Percentiles rank a stretch among this genome's conserved stretches.
Evolutionary conservation across 2,797 vertebrate species (phyloP).

Genomic region (Gallinago nigripennis): DNA sequence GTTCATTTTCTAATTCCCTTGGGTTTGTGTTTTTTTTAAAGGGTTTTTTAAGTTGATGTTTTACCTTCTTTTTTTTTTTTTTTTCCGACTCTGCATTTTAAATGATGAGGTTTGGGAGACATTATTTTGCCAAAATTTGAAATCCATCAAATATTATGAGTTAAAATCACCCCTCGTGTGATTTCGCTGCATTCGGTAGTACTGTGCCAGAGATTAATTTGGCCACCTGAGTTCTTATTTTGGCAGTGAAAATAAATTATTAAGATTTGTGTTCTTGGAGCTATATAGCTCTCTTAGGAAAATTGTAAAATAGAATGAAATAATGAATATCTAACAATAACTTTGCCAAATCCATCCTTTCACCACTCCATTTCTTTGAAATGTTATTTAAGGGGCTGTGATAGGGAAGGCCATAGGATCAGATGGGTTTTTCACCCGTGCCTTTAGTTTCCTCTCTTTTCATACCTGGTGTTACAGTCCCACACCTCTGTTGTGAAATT

Average conservation of each 20-base stretch:
- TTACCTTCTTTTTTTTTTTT: not conserved
- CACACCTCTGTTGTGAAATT: not conserved
- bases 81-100: not conserved
- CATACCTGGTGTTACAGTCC: fast-evolving
- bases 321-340: not conserved
- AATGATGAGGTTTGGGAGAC: not conserved
- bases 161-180: not conserved
- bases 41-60: not conserved
- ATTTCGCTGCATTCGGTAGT: not conserved
- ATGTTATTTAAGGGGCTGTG: not conserved
- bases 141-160: not conserved
- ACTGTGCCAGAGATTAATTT: constrained; percentile 3
- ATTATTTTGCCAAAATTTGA: not conserved
- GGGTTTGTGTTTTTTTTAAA: not conserved
- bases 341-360: not conserved
- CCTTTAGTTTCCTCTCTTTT: not conserved
- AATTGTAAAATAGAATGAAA: not conserved
- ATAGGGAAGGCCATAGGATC: not conserved
- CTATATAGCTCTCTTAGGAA: not conserved
- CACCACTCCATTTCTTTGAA: not conserved
- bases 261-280: not conserved
- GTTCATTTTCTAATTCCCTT: not conserved
- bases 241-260: constrained; percentile 34
- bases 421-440: not conserved
- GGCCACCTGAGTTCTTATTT: not conserved